Base-by-base conservation (phyloP, 2,113 vertebrate genomes). In the Lethenteron reissneri region DNA sequence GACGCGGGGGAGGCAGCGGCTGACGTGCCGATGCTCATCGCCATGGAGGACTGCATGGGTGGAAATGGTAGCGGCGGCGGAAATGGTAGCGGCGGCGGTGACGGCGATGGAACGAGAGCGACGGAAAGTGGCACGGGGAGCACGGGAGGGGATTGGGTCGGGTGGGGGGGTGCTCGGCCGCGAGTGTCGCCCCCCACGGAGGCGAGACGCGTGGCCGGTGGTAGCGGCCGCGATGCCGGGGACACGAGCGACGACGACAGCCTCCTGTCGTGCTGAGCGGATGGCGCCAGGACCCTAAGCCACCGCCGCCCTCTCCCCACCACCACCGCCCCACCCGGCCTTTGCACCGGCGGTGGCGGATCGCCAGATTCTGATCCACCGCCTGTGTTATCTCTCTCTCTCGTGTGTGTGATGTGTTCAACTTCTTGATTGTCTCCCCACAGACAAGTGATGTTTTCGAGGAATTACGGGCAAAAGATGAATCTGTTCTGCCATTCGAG, bases 241-340 rank as follows among this genome's bases (percentile, higher is more conserved):
- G 64, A 68, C n/a, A 68, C n/a, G n/a, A 68, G 64, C 64, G 64
- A 68, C 11, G 64, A 68, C 11, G 64, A 68, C 64, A 68, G 64
- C 64, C 25, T 68, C n/a, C 25, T 68, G 25, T 68, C 64, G 10
- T 68, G 64, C 25, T 68, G 64, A 68, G 25, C 2, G 25, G 10
- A n/a, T 2, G 25, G 25, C n/a, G 25, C 64, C n/a, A 68, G n/a
- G 25, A 68, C 25, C n/a, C 64, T 68, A n/a, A 68, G 64, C 41
- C 41, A 41, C 41, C 41, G 41, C 41, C 41, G 41, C 41, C 41
- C 41, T 41, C 41, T 41, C 41, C 41, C 41, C 41, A 41, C 41
- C 41, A 7, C 41, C 41, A 41, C 41, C 41, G 41, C 41, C 41
- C 41, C 41, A 1, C 41, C 41, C 41, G 41, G 41, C 41, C 41